phyloP scores from a whole-genome alignment of 2,888 invertebrate species.

The Campopleginae sp. region DNA sequence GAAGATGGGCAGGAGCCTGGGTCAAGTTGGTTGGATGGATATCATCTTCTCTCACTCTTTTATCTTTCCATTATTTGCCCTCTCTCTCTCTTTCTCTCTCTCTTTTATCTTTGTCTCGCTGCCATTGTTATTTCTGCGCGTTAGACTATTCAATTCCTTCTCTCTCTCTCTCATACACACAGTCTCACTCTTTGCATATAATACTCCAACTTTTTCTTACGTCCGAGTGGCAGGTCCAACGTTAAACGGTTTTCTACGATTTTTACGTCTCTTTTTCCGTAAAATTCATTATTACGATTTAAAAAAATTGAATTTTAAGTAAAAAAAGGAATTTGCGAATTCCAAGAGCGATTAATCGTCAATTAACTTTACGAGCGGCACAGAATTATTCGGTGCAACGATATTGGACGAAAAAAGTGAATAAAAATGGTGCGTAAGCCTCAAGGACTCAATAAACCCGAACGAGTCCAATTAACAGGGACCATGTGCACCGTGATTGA shows the following conservation, averaged over 20 bases:
- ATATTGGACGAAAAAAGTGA: background rate
- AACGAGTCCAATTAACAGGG: background rate
- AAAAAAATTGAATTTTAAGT: background rate
- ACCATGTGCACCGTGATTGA: background rate
- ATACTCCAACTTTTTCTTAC: constrained; percentile 71
- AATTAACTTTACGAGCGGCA: background rate
- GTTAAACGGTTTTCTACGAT: constrained; percentile 33
- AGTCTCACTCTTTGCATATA: constrained; percentile 62
- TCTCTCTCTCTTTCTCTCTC: constrained; percentile 66
- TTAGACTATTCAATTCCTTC: constrained; percentile 59
- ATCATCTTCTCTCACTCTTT: constrained; percentile 80
- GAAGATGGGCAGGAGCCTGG: constrained; percentile 84
- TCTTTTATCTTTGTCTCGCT: constrained; percentile 59
- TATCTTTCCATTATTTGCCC: constrained; percentile 66
- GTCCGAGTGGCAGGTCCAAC: constrained; percentile 63
- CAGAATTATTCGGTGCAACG: background rate
- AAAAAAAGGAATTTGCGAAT: background rate
- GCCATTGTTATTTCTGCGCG: constrained; percentile 37
- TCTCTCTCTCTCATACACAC: constrained; percentile 66
- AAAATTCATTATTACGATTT: background rate
- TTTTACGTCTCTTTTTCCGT: background rate
- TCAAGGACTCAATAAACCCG: background rate
- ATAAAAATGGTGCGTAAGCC: background rate
- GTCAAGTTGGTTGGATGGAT: constrained; percentile 83
- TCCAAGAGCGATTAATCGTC: no score